Base-by-base conservation (phyloP, 2,888 invertebrate genomes). In the Drosophila formosana region DNA sequence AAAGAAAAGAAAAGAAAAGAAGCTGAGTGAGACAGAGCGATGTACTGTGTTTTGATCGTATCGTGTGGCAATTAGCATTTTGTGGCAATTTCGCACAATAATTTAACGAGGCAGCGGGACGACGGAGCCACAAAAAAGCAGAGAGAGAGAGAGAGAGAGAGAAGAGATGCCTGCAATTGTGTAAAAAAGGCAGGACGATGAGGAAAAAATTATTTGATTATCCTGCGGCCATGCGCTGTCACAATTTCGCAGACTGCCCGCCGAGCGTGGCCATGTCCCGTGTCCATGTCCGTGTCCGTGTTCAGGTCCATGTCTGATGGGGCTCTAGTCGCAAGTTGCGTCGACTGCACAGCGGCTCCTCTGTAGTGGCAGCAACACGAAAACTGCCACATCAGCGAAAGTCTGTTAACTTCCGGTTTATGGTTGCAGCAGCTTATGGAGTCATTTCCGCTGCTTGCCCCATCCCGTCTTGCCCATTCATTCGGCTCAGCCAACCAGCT, bases 221-320 rank as follows among this genome's bases (percentile, higher is more conserved):
- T 88, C 91, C 89, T 88, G 88, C 89, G 91, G 90, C 90, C 90
- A 89, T 86, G 90, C 89, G 90, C 88, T 91, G 91, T 90, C 91
- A 90, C 90, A 90, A 89, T 90, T 91, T 72, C 66, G 77, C 75
- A 81, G 79, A 77, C 90, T 82, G 72, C 88, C 80, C 78, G 87
- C 82, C 76, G 77, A 72, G 66, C 73, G 77, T 78, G 88, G 69
- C 72, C 76, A 50, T 53, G 68, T 52, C 56, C 56, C 28, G 55
- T 13, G 50, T 26, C 56, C 63, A 45, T 50, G 57, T 57, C 57
- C 49, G n/a, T 56, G 61, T 57, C 62, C 62, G 47, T 63, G 61
- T 45, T 55, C 49, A n/a, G 53, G 58, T 26, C 62, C 62, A 43
- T 58, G 50, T 50, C 41, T 37, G 23, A 9, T 52, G 64, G 66